Conservation (phyloP, 2,113 vertebrate genomes). For the Macrotus californicus region DNA sequence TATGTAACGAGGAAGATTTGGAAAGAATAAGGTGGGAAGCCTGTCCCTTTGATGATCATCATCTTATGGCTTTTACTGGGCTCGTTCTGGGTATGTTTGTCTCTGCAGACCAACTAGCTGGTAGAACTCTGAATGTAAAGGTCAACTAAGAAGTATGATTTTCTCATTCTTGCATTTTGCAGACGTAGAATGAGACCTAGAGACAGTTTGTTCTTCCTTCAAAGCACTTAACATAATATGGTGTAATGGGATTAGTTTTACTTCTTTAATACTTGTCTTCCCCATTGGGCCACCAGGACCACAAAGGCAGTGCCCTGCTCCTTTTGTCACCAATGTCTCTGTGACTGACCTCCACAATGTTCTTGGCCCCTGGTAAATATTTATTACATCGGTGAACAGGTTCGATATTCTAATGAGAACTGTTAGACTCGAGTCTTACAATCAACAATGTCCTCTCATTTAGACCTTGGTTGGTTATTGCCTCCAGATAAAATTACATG, state of each 20-base stretch:
- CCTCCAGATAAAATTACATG: background rate
- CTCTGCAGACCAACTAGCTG: background rate
- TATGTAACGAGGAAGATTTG: background rate
- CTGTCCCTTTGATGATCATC: background rate
- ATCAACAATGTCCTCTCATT: background rate
- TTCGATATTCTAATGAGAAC: background rate
- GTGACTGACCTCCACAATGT: background rate
- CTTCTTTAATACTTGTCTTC: background rate
- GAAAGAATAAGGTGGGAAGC: background rate
- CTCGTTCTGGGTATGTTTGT: background rate
- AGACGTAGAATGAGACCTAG: background rate
- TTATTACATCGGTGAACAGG: background rate
- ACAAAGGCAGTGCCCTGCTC: rapidly evolving
- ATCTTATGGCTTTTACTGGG: background rate
- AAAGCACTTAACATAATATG: background rate
- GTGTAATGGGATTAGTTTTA: background rate
- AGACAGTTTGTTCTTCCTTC: background rate
- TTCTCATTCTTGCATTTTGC: background rate
- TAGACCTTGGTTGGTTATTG: background rate
- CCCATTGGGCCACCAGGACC: background rate
- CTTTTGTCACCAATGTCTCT: background rate
- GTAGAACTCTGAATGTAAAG: background rate
- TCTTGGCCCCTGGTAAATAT: background rate
- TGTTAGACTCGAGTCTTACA: background rate
- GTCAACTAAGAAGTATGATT: background rate